Percentiles rank a stretch among this genome's conserved stretches.
phyloP scores from a whole-genome alignment of 2,888 invertebrate species.

The Catocala sponsa region DNA sequence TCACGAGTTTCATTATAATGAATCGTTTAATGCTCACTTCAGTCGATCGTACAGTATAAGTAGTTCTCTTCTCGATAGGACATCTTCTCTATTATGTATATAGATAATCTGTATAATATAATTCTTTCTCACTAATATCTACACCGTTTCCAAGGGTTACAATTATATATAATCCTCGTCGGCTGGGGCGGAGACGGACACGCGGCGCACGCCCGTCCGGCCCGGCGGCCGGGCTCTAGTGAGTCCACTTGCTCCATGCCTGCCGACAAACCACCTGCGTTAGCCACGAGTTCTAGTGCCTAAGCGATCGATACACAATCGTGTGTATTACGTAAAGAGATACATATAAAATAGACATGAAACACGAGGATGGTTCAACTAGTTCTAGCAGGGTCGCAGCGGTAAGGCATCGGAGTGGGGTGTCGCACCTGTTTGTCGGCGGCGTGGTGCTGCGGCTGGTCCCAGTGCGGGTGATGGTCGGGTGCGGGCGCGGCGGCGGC shows the following conservation, averaged over 20 bases:
- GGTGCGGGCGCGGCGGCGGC: conserved; percentile 62
- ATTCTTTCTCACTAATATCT: conserved; percentile 88
- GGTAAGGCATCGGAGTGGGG: not conserved
- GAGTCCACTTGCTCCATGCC: conserved; percentile 86
- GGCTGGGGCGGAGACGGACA: conserved; percentile 57
- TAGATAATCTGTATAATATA: conserved; percentile 88
- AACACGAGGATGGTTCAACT: no score
- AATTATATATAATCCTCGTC: conserved; percentile 78
- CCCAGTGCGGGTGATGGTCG: conserved; percentile 69
- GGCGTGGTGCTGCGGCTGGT: conserved; percentile 68
- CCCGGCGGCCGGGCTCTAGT: conserved; percentile 70
- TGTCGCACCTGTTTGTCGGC: conserved; percentile 70
- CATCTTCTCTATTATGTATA: conserved; percentile 86
- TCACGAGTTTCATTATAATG: conserved; percentile 77
- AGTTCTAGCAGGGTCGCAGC: no score
- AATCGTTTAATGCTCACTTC: conserved; percentile 81
- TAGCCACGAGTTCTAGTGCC: conserved; percentile 1
- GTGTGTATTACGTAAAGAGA: no score
- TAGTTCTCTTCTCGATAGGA: conserved; percentile 83
- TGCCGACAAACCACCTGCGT: conserved; percentile 57
- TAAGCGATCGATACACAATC: no score
- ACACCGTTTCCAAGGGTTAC: conserved; percentile 86
- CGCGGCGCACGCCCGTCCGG: conserved; percentile 52
- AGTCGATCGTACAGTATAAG: conserved; percentile 83
- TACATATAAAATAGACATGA: no score